phyloP scores from a whole-genome alignment of 2,888 invertebrate genomes.

The Mellilla xanthometata region DNA sequence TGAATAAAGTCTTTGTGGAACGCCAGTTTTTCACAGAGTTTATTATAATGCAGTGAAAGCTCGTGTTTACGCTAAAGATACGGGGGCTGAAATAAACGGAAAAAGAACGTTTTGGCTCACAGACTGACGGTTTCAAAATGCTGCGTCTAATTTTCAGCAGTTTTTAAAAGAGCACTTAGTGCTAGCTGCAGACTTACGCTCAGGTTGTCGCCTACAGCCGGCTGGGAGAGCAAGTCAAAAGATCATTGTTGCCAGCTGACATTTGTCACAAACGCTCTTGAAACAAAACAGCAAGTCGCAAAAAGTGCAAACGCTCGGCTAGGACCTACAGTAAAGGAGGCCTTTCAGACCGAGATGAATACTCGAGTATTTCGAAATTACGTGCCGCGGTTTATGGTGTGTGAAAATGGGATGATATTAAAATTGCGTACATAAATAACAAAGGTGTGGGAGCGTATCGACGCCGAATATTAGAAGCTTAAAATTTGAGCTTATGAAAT shows the following conservation, averaged over 20 bases:
- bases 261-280: conserved; percentile 57
- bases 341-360: conserved; percentile 55
- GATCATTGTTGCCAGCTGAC: conserved; percentile 63
- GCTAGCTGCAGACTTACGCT: conserved; percentile 35
- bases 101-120: conserved; percentile 25
- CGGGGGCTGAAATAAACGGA: conserved; percentile 26
- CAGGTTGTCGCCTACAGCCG: conserved; percentile 39
- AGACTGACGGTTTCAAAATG: conserved; percentile 38
- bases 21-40: conserved; percentile 21
- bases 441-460: conserved; percentile 26
- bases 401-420: conserved; percentile 48
- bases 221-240: conserved; percentile 59
- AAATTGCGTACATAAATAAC: conserved; percentile 33
- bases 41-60: conserved; percentile 27
- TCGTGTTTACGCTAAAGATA: conserved; percentile 28
- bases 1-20: conserved; percentile 18
- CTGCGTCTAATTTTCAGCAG: conserved; percentile 55
- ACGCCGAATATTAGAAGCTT: conserved; percentile 24
- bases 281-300: conserved; percentile 41
- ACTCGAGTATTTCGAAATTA: conserved; percentile 58
- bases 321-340: conserved; percentile 38
- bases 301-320: conserved; percentile 45
- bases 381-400: conserved; percentile 50
- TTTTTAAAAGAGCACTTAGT: conserved; percentile 51
- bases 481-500: conserved; percentile 17